Evolutionary conservation across 2,888 invertebrate genomes (phyloP).

Genomic region (Silvanus unidentatus): DNA sequence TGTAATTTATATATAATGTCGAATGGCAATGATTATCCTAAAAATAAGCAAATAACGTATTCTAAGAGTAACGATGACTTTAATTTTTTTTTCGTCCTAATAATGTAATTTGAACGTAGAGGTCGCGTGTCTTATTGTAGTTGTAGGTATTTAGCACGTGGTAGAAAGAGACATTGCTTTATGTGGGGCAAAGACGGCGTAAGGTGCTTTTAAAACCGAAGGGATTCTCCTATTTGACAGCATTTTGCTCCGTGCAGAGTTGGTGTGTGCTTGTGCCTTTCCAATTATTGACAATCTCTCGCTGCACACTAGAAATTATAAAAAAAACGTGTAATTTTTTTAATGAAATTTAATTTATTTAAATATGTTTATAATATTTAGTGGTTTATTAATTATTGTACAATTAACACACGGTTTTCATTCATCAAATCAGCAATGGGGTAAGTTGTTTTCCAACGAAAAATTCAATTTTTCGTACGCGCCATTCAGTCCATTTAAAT

Average conservation of each 20-base stretch:
- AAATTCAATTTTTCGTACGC: slow-evolving; percentile 25
- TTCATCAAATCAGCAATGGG: slow-evolving; percentile 31
- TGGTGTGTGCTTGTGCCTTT: slow-evolving; percentile 21
- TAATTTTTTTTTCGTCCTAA: no score
- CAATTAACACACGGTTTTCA: slow-evolving; percentile 18
- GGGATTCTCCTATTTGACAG: slow-evolving; percentile 15
- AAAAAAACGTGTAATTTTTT: slow-evolving; percentile 2
- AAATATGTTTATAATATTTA: slow-evolving; percentile 34
- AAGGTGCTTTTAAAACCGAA: neutral
- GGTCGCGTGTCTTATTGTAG: no score
- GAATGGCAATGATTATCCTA: no score
- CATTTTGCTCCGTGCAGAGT: slow-evolving; percentile 26
- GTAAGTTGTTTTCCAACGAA: slow-evolving; percentile 26
- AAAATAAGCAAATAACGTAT: no score
- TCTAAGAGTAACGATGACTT: no score
- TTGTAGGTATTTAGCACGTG: no score
- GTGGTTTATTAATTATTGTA: slow-evolving; percentile 28
- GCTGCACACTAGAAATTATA: no score
- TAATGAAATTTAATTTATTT: slow-evolving; percentile 12
- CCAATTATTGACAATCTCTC: no score
- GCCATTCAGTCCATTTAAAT: slow-evolving; percentile 24
- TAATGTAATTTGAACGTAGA: no score
- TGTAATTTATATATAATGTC: no score
- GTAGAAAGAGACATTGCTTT: no score
- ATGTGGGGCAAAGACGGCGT: no score